Evolutionary conservation across 2,888 invertebrate species (phyloP), one percentile per base, ranked within the genome.

Genomic region (Amphimallon solstitiale): DNA sequence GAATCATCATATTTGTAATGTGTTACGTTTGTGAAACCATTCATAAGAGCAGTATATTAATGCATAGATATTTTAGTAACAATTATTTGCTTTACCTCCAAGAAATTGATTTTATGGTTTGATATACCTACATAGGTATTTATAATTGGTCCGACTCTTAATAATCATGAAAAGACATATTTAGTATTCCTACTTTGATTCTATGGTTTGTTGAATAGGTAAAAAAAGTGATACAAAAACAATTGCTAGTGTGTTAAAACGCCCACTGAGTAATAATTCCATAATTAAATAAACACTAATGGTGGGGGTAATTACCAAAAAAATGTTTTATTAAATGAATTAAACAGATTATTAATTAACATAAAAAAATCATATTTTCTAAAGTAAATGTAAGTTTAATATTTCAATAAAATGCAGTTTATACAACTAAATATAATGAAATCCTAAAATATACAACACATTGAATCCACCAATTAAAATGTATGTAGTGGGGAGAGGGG

Each of bases 401-500:
- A 38, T n/a, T 6, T n/a, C 4, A 38, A 54, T 21, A 54, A 54
- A 38, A 48, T 38, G 21, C 37, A 21, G 9, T 54, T 54, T n/a
- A 54, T 54, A 54, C 12, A 43, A 38, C 9, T 5, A 43, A 56
- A 56, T 49, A 14, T 17, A 62, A 62, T 23, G 15, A 49, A 63
- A 59, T 49, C 63, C 51, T 67, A 63, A 56, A 46, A 63, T 63
- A 49, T 63, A 63, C n/a, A n/a, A n/a, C n/a, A n/a, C 40, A 56
- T 34, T 40, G 15, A 23, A 59, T 40, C 45, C 35, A 68, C 77
- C 76, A 78, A 78, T 78, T 71, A 73, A 69, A 74, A 70, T 72
- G 72, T 69, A 35, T 63, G 63, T 63, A 75, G 73, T 74, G 66
- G 74, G 72, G 70, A 73, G 73, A 73, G 78, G 79, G 80, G 80